Base-by-base conservation (phyloP, 35 echinoderm and acorn worm genomes). In the Apostichopus japonicus region DNA sequence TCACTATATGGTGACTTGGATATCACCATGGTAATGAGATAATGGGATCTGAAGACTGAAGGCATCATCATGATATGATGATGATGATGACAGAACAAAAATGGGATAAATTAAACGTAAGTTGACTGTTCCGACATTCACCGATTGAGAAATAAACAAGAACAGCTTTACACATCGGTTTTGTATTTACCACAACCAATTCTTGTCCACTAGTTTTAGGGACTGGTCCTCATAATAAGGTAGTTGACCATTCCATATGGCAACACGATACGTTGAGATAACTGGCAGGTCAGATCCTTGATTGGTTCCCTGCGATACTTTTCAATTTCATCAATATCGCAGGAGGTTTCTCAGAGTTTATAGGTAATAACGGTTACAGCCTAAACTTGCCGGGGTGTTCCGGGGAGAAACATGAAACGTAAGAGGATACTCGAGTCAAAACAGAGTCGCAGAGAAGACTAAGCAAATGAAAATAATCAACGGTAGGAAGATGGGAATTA, bases 381-480 rank as follows among this genome's bases (percentile, higher is more conserved):
- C 17, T 82, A 54, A 54, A 83, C 33, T 19, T 54, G 54, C 24
- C 51, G 10, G 27, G 79, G 44, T 3, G 51, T 52, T 53, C 44
- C 15, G 0, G 79, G n/a, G 79, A 83, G 79, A 54, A 83, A 83
- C 54, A 33, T 0, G 44, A 54, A 9, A 54, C 54, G 79, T 44
- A 83, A 83, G 14, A 10, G 44, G 79, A 83, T 83, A 17, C 79
- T 54, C 15, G 33, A 11, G 14, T 55, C 51, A 13, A 55, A 83
- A 83, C 79, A 83, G 51, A 83, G 8, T 53, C 19, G 6, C 8
- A 83, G 51, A 44, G 5, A 33, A 54, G 11, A 3, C 54, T 53
- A 51, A 83, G 54, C 79, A 83, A 83, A 83, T 83, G 54, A 83
- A 80, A 83, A 83, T 83, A 83, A 54, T 83, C 79, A 33, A 33